Evolutionary conservation across 2,113 vertebrate species (phyloP).

Genomic region (Apteryx mantelli): DNA sequence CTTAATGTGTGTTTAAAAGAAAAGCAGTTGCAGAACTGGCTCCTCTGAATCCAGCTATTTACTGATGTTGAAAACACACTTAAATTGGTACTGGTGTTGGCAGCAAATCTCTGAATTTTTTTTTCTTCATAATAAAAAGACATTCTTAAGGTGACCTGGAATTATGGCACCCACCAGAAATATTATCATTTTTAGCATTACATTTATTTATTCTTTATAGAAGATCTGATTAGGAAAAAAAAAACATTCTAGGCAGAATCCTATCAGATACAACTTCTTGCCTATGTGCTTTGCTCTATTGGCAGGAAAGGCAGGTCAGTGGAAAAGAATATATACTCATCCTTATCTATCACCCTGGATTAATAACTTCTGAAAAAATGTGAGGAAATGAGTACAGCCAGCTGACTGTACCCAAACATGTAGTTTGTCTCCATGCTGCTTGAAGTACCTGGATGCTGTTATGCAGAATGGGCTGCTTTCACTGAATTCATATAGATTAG

Average conservation of each 20-base stretch:
- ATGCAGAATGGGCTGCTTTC: not conserved
- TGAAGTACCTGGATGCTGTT: not conserved
- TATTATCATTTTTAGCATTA: not conserved
- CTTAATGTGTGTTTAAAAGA: conserved; percentile 21
- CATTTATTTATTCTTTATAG: not conserved
- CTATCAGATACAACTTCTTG: not conserved
- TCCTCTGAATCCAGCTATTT: not conserved
- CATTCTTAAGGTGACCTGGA: not conserved
- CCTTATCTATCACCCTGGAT: not conserved
- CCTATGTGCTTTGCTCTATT: not conserved
- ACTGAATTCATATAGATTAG: not conserved
- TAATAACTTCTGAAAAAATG: not conserved
- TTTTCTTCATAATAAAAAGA: not conserved
- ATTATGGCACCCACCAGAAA: not conserved
- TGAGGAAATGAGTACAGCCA: not conserved
- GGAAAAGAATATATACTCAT: not conserved
- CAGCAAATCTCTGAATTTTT: conserved; percentile 14
- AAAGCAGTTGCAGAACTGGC: not conserved
- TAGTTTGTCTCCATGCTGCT: not conserved
- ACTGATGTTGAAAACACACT: not conserved
- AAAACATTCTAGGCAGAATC: not conserved
- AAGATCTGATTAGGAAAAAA: not conserved
- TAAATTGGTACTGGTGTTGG: conserved; percentile 45
- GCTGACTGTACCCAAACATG: not conserved
- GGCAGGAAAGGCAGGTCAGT: not conserved